Evolutionary conservation across 1,140 invertebrate species (phyloP), one percentile per base, ranked within the genome.

Genomic region (Gryllus bimaculatus): DNA sequence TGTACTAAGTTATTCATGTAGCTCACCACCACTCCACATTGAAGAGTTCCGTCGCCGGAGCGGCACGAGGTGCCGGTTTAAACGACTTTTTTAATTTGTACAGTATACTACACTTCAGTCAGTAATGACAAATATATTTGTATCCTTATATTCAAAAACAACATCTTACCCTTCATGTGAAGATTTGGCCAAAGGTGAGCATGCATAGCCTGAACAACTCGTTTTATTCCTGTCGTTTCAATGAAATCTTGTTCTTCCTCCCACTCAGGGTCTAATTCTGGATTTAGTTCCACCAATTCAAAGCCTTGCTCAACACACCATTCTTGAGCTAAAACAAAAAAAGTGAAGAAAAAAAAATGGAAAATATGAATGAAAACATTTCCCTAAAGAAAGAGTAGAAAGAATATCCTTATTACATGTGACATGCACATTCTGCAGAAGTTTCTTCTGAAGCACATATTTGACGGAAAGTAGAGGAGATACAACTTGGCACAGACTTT

Each of bases 141-240:
- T 39, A 39, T 39, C 26, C 26, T 2, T 2, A 66, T 7, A 66
- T 66, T 13, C 54, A 66, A 7, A 10, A 66, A 66, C 10, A 66
- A 18, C 10, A 8, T 48, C 48, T 81, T 83, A 90, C 90, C 88
- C 90, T 94, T 94, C 83, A 93, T 87, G 74, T 84, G 85, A 74
- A 94, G 86, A 84, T 93, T 93, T 75, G 93, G 89, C 94, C 94
- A 95, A 73, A 89, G 88, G 84, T 94, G 91, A 80, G 93, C 91
- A 85, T 94, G 89, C 47, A 95, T 85, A 81, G 92, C 92, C 87
- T 94, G 92, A 26, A 91, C 86, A n/a, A 95, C 88, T 85, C 93
- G 88, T 15, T 90, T 89, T 18, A 92, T 89, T 39, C 93, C 93
- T 82, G 89, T 88, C 82, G 90, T 91, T 83, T 92, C 91, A 54